Base-by-base conservation (phyloP, 2,888 invertebrate genomes). In the Heptascelio sp. region DNA sequence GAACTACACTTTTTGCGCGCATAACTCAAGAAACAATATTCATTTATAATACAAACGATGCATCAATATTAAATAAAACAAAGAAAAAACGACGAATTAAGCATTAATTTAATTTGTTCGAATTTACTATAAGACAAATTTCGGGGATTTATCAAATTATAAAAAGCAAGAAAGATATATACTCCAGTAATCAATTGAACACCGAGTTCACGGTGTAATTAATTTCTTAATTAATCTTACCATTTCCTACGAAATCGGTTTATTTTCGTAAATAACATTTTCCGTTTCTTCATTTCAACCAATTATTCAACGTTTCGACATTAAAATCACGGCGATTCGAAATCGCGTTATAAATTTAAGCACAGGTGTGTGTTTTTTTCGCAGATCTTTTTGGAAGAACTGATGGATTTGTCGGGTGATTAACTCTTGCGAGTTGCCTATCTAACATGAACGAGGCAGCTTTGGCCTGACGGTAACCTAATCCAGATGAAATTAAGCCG, bases 401-500 rank as follows among this genome's bases (percentile, higher is more conserved):
- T 67, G 80, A 84, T 80, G 78, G 84, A 84, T 68, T 80, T 77
- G 72, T 68, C 77, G 77, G 83, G 34, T 76, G 79, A 84, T 81
- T 84, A 81, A 67, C 78, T 81, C 43, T 65, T 49, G 30, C 67
- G 70, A 70, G 64, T 78, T 43, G 57, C 43, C 77, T 19, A 84
- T 81, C 62, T 71, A 84, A 76, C 75, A 78, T 81, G 84, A 80
- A 55, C 77, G 70, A 23, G 60, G 65, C 71, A 70, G 65, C 70
- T 26, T 73, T 68, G 80, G 64, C 78, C 84, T 71, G 60, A 76
- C 73, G 70, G 86, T 84, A 79, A 85, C 83, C 82, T 90, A 89
- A 89, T 81, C 89, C 89, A 88, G 89, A 88, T 88, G 87, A 89
- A 91, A 91, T 91, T 89, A 89, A 90, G 89, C 86, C 79, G 79